Conservation (phyloP, 2,797 vertebrate genomes). For the Coluber constrictor region DNA sequence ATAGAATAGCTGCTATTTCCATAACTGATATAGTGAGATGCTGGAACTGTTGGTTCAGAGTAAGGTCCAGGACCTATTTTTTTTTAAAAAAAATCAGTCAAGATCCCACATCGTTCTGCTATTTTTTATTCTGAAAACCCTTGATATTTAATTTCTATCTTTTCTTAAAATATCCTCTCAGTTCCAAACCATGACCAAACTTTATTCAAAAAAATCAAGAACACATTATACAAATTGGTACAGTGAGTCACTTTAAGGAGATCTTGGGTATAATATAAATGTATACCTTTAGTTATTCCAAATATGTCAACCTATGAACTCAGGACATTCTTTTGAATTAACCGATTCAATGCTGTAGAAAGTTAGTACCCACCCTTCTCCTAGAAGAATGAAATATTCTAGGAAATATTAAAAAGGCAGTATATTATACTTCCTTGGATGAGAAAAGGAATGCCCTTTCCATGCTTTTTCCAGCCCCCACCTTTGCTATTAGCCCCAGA, state of each 20-base stretch:
- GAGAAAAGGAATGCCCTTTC: too few relatives aligned
- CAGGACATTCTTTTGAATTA: not conserved
- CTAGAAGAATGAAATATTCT: too few relatives aligned
- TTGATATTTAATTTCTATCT: not conserved
- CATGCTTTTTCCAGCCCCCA: too few relatives aligned
- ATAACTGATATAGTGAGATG: constrained; percentile 69
- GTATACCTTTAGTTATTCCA: not conserved
- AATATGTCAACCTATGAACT: not conserved
- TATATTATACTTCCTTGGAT: too few relatives aligned
- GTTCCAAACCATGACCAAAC: not conserved
- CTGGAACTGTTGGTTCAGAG: constrained; percentile 56
- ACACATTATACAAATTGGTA: not conserved
- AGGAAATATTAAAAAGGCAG: too few relatives aligned
- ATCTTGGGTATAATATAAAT: not conserved
- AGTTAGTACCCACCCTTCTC: too few relatives aligned
- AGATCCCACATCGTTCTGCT: not conserved
- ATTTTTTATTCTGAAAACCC: not conserved
- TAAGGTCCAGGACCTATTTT: constrained; percentile 74
- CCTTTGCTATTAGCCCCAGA: too few relatives aligned
- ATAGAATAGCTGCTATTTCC: constrained; percentile 80
- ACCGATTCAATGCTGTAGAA: too few relatives aligned
- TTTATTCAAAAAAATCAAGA: not conserved
- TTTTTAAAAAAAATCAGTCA: not conserved
- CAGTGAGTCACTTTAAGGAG: not conserved
- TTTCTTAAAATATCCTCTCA: not conserved